Evolutionary conservation across 2,797 vertebrate species (phyloP).

Genomic region (Salmo trutta): DNA sequence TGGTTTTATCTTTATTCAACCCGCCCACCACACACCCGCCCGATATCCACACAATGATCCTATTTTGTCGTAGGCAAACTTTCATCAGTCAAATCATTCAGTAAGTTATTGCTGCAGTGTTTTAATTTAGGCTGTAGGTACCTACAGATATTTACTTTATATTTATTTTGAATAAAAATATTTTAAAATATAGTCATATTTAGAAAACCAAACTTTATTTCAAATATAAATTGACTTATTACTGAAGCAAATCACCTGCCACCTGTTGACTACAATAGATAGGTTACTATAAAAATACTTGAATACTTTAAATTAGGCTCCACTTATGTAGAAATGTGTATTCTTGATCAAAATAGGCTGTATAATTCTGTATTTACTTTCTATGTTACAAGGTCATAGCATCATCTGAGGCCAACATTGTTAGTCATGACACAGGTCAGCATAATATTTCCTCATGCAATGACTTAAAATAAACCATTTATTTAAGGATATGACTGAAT

Average conservation of each 20-base stretch:
- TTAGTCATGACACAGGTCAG: not conserved
- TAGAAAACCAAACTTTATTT: not conserved
- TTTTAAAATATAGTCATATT: no score
- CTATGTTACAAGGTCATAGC: not conserved
- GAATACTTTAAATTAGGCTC: not conserved
- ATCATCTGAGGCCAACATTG: not conserved
- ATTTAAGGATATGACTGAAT: conserved; percentile 26
- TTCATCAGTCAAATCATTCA: no score
- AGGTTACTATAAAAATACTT: no score
- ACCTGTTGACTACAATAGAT: no score
- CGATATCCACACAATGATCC: no score
- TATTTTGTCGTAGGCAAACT: no score
- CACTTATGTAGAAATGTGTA: not conserved
- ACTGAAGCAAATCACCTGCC: not conserved
- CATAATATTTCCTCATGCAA: not conserved
- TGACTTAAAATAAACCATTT: not conserved
- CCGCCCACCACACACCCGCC: no score
- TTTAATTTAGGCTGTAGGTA: no score
- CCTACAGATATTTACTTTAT: no score
- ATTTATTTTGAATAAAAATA: no score
- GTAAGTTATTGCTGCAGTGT: no score
- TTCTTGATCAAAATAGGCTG: not conserved
- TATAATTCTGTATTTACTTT: not conserved
- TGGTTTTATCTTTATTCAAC: no score
- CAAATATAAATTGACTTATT: not conserved